Evolutionary conservation across 1,140 invertebrate genomes (phyloP).

Genomic region (Drosophila serrata): DNA sequence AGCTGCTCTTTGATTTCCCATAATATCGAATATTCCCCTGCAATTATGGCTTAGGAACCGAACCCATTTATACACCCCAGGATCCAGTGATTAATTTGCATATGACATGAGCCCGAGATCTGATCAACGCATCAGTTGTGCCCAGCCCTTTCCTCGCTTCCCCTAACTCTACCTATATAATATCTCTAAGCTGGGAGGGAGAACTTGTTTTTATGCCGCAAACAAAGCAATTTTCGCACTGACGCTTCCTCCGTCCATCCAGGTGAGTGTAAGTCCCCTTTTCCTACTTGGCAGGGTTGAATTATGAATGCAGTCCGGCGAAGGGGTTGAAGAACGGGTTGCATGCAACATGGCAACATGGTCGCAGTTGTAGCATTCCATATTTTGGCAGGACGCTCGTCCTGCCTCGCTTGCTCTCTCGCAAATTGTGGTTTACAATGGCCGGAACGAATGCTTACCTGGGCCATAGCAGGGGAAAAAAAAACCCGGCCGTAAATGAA

Average conservation of each 20-base stretch:
- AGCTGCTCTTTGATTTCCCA: conserved; percentile 55
- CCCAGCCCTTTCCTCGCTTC: background rate
- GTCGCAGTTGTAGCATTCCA: conserved; percentile 11
- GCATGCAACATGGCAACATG: conserved; percentile 41
- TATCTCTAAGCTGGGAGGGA: background rate
- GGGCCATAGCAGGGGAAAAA: background rate
- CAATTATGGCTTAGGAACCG: conserved; percentile 36
- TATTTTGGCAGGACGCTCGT: conserved; percentile 46
- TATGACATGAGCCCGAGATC: conserved; percentile 68
- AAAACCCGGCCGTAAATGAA: conserved; percentile 8
- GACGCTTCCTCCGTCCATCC: conserved; percentile 51
- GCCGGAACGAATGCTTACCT: conserved; percentile 49
- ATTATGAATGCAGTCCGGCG: conserved; percentile 58
- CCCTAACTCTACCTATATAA: background rate
- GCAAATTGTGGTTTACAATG: conserved; percentile 44
- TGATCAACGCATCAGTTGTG: conserved; percentile 74
- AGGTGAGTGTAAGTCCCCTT: conserved; percentile 25
- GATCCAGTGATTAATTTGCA: conserved; percentile 75
- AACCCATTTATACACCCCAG: conserved; percentile 30
- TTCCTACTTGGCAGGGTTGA: conserved; percentile 17
- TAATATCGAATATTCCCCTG: conserved; percentile 41
- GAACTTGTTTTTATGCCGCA: conserved; percentile 75
- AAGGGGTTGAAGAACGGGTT: conserved; percentile 52
- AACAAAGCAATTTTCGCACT: conserved; percentile 82
- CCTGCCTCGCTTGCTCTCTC: conserved; percentile 20